Conservation (phyloP, 2,888 invertebrate genomes). For the Antitype chi region DNA sequence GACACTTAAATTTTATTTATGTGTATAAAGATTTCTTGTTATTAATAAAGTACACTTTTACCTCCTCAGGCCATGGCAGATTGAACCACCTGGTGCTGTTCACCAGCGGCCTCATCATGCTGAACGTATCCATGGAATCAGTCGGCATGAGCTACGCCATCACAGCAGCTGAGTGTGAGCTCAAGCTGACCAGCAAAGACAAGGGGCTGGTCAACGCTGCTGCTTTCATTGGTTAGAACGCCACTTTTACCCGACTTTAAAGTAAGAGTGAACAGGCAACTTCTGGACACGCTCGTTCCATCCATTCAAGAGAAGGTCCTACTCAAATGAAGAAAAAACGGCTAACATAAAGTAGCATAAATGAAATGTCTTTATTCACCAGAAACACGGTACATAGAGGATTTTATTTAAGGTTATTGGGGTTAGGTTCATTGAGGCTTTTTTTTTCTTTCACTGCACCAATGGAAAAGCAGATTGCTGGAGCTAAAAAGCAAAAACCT, state of each 20-base stretch:
- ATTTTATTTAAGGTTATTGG: too few relatives aligned
- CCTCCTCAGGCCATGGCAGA: constrained; percentile 90
- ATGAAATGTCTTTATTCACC: too few relatives aligned
- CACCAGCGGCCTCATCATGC: constrained; percentile 92
- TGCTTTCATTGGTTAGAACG: constrained; percentile 91
- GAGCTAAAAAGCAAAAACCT: constrained; percentile 51
- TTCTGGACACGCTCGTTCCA: neutral
- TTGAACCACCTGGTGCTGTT: constrained; percentile 91
- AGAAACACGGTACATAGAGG: too few relatives aligned
- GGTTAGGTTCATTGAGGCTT: too few relatives aligned
- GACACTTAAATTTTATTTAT: too few relatives aligned
- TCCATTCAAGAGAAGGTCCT: neutral
- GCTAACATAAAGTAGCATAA: neutral
- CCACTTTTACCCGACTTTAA: neutral
- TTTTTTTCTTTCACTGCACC: neutral
- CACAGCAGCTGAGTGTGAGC: constrained; percentile 92
- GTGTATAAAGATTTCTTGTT: neutral
- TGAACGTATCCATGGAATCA: constrained; percentile 93
- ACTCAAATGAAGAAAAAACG: neutral
- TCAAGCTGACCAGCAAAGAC: constrained; percentile 89
- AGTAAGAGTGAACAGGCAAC: neutral
- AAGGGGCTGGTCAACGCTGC: constrained; percentile 92
- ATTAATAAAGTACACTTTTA: neutral
- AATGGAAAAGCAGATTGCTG: neutral
- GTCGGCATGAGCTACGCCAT: constrained; percentile 92